Evolutionary conservation across 2,113 vertebrate genomes (phyloP), one percentile per base, ranked within the genome.

Genomic region (Oxyruncus cristatus): DNA sequence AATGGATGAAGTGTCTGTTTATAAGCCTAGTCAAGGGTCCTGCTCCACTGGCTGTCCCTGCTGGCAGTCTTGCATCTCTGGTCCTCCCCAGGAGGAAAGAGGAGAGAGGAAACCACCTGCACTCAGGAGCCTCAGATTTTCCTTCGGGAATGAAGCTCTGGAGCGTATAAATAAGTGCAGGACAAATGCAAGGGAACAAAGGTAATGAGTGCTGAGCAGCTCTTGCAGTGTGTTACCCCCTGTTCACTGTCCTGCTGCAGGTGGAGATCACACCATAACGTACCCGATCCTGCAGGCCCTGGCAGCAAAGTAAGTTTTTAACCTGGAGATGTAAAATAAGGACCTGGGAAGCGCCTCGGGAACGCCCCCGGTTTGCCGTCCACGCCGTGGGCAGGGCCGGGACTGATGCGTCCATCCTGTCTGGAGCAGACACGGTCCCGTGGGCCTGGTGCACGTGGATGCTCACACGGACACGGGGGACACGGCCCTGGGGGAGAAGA

Each of bases 271-370:
- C 97, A 99, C 99, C 5, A 98, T 99, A 80, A 98, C 99, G 0
- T 99, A 99, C 76, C 99, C 99, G 22, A 99, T 99, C 96, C 97
- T 99, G 37, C 99, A 99, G 96, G 99, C 99, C 0, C 67, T 99
- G 37, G 98, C 98, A 52, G 97, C 98, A 86, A 98, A 98, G 99
- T 99, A 97, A 98, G 98, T 98, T 22, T 37, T 32, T 28, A 14
- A 11, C 28, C 21, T 37, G 55, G 52, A 37, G 14, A 12, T 7
- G 19, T 12, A 14, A n/a, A n/a, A 8, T 4, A 71, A 46, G 6
- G 55, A 62, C 26, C 37, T 8, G 35, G 50, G n/a, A 16, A 19
- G 21, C 47, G 42, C 79, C 67, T 71, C 21, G 24, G 73, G 63
- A 71, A 33, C 12, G 74, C 24, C 71, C 50, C 50, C 4, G 47